Conservation (phyloP, 2,797 vertebrate species). For the Cynodonichthys magdalenae region DNA sequence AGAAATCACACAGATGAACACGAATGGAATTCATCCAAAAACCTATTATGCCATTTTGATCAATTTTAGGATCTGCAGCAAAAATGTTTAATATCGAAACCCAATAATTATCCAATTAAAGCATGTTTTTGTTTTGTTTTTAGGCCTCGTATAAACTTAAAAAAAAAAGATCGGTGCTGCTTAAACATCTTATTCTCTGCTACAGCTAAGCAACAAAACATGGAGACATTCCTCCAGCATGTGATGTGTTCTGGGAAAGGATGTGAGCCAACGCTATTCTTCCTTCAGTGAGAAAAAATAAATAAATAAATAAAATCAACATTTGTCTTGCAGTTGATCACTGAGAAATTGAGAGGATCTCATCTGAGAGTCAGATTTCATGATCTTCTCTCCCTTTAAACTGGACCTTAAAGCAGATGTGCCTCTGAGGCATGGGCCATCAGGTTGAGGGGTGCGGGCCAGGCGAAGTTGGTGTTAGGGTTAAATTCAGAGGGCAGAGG, state of each 20-base stretch:
- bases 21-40: too few species aligned
- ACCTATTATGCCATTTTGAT: too few species aligned
- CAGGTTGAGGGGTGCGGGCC: conserved; percentile 70
- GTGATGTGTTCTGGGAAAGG: conserved; percentile 36
- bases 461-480: conserved; percentile 72
- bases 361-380: conserved; percentile 67
- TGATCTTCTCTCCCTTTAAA: conserved; percentile 35
- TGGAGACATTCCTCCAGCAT: conserved; percentile 11
- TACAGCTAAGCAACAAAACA: conserved; percentile 1
- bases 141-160: too few species aligned
- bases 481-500: conserved; percentile 77
- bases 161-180: conserved; percentile 9
- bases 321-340: conserved; percentile 74
- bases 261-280: neutral
- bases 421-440: conserved; percentile 65
- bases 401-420: conserved; percentile 75
- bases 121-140: too few species aligned
- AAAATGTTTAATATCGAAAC: too few species aligned
- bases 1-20: too few species aligned
- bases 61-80: too few species aligned
- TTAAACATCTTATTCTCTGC: conserved; percentile 9
- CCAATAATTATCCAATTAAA: too few species aligned
- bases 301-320: conserved; percentile 41
- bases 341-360: conserved; percentile 67
- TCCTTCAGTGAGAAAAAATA: too few species aligned